Base-by-base conservation (phyloP, 37 sponge, comb jelly and placozoan species). In the Petrosia ficiformis region DNA sequence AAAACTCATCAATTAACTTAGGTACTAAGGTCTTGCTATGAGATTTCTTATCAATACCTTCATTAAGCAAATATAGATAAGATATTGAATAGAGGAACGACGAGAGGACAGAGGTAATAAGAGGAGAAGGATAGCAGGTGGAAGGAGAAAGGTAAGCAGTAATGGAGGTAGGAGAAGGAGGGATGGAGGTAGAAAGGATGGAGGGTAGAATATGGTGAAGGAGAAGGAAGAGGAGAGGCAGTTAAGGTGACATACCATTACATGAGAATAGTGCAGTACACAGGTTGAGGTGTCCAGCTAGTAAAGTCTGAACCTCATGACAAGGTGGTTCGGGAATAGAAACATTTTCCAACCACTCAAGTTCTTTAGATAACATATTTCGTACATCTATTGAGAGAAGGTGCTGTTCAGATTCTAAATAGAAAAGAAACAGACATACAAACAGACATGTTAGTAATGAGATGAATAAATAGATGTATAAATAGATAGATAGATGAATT, bases 261-360 rank as follows among this genome's bases (percentile, higher is more conserved):
- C 86, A 90, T 11, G 94, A 73, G 58, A 84, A 84, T 14, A 97
- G 83, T 1, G 92, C 81, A 5, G 64, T 64, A 42, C 76, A 59
- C 0, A 97, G 82, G 26, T 85, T 82, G 35, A 97, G 80, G 72
- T 97, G 97, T 19, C 97, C 97, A 25, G 94, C 84, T 37, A 97
- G 44, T 30, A 97, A 60, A 22, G 67, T 71, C 73, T 92, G 88
- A 31, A 73, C 60, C 24, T 65, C 67, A 21, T 44, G 52, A 35
- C 68, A 57, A 33, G 59, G 52, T 10, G 69, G 75, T 22, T 52
- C 8, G 3, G 70, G 37, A 2, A 71, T 59, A 2, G 44, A 31
- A 19, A 78, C 71, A 1, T 69, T 80, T 6, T 26, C 22, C 32
- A 91, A 16, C 92, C 92, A 91, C 28, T 75, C 48, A 70, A 87